Conservation (phyloP, 2,113 vertebrate genomes). For the Merops nubicus region DNA sequence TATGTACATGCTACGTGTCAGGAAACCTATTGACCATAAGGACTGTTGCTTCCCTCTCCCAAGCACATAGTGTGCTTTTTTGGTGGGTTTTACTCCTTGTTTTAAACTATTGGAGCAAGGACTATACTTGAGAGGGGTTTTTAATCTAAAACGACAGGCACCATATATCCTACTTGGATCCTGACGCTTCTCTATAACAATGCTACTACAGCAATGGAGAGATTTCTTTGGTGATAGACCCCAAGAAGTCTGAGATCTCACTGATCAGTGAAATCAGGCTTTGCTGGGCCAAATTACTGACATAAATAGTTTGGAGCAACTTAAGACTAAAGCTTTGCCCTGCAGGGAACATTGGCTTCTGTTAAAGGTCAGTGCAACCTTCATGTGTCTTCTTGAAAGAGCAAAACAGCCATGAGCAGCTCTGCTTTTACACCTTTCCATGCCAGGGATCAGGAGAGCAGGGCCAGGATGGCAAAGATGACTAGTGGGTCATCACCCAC, state of each 20-base stretch:
- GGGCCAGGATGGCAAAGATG: accelerated
- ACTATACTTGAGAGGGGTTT: not conserved
- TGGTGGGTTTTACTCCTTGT: not conserved
- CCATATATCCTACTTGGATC: not conserved
- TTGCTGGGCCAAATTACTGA: not conserved
- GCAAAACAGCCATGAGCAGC: not conserved
- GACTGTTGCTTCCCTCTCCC: not conserved
- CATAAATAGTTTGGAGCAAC: not conserved
- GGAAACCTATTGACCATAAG: not conserved
- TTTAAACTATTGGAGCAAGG: not conserved
- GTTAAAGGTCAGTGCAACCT: not conserved
- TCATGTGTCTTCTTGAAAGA: not conserved
- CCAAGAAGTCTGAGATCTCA: not conserved
- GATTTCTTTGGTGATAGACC: not conserved
- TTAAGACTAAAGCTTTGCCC: not conserved
- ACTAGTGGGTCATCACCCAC: too few species aligned
- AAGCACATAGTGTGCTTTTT: not conserved
- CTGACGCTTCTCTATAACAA: not conserved
- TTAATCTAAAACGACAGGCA: not conserved
- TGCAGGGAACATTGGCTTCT: not conserved
- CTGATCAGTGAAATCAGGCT: not conserved
- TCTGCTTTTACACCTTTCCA: not conserved
- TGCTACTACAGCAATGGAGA: not conserved
- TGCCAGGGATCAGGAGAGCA: not conserved
- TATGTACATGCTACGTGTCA: accelerated